phyloP scores from a whole-genome alignment of 2,888 invertebrate genomes.

The Drosophila ustulata region DNA sequence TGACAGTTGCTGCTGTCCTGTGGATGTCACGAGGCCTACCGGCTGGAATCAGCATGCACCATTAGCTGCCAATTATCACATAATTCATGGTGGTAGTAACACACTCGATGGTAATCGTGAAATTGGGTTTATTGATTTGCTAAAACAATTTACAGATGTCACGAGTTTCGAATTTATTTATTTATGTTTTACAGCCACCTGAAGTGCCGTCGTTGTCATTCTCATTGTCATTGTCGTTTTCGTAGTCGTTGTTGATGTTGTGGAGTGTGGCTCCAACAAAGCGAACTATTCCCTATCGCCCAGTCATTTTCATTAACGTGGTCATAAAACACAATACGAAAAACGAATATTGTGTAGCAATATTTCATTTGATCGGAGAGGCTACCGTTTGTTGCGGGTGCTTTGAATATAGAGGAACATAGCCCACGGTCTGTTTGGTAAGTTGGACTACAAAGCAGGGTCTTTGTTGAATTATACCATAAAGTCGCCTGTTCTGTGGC shows the following conservation, averaged over 20 bases:
- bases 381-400: slow-evolving; percentile 71
- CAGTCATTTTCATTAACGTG: slow-evolving; percentile 65
- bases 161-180: slow-evolving; percentile 77
- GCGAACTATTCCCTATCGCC: slow-evolving; percentile 40
- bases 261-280: slow-evolving; percentile 22
- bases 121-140: slow-evolving; percentile 78
- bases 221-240: too few relatives aligned
- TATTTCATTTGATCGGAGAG: slow-evolving; percentile 76
- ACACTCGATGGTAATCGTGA: slow-evolving; percentile 50
- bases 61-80: slow-evolving; percentile 74
- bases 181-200: slow-evolving; percentile 75
- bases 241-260: background rate
- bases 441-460: slow-evolving; percentile 54
- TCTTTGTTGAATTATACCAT: slow-evolving; percentile 45
- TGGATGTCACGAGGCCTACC: slow-evolving; percentile 32
- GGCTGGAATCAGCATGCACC: slow-evolving; percentile 41
- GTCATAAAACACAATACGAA: slow-evolving; percentile 54
- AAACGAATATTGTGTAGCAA: slow-evolving; percentile 78
- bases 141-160: slow-evolving; percentile 78
- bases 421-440: slow-evolving; percentile 60
- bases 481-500: slow-evolving; percentile 22
- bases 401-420: slow-evolving; percentile 43
- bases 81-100: slow-evolving; percentile 27
- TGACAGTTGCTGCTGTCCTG: slow-evolving; percentile 42
- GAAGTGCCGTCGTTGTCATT: slow-evolving; percentile 16